Conservation (phyloP, 2,797 vertebrate genomes). For the Mastacembelus armatus region DNA sequence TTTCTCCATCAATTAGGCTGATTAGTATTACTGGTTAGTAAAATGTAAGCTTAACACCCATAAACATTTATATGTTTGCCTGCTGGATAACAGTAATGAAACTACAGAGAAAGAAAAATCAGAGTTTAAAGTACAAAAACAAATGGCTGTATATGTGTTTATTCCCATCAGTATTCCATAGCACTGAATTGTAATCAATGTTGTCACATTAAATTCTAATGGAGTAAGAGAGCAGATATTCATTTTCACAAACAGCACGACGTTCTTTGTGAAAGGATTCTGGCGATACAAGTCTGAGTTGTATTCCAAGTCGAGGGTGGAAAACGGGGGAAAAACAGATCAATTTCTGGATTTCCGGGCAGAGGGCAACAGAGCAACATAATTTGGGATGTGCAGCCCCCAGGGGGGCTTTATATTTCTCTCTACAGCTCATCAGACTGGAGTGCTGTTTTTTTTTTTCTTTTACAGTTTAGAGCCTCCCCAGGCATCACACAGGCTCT, state of each 20-base stretch:
- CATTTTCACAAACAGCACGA: conserved; percentile 37
- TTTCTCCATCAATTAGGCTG: too few species aligned
- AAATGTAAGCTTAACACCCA: too few species aligned
- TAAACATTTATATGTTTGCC: too few species aligned
- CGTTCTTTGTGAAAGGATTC: conserved; percentile 22
- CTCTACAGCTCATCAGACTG: conserved; percentile 52
- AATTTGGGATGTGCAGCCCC: conserved; percentile 60
- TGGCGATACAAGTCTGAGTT: conserved; percentile 13
- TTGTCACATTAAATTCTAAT: conserved; percentile 22
- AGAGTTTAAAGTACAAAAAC: too few species aligned
- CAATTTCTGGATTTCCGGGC: conserved; percentile 64
- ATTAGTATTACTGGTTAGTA: too few species aligned
- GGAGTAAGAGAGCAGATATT: conserved; percentile 11
- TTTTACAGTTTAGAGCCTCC: conserved; percentile 24
- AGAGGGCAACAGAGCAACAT: conserved; percentile 63
- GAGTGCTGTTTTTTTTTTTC: conserved; percentile 18
- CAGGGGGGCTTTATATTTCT: conserved; percentile 34
- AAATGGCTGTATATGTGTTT: too few species aligned
- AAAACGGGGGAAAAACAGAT: conserved; percentile 50
- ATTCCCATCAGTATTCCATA: neutral
- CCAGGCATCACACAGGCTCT: conserved; percentile 16
- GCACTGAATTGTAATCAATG: conserved; percentile 21
- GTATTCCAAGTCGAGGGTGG: conserved; percentile 26
- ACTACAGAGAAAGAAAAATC: too few species aligned
- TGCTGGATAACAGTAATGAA: too few species aligned